Base-by-base conservation (phyloP, 1,140 invertebrate genomes). In the Atta texana region DNA sequence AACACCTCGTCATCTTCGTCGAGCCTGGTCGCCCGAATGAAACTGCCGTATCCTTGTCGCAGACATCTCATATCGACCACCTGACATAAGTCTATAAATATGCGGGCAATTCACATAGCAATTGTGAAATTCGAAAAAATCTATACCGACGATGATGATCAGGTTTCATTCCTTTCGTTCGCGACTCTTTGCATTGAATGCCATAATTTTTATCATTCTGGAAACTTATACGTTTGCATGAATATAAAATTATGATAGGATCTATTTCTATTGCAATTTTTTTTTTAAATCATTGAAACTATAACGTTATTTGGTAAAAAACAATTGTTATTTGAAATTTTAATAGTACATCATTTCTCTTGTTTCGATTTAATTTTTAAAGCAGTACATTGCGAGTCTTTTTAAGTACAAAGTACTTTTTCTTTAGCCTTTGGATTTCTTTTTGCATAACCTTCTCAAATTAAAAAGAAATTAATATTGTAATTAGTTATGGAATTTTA, bases 1-100 rank as follows among this genome's bases (percentile, higher is more conserved):
- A 59, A 74, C 87, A n/a, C 44, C 39, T 69, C 69, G 57, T 91
- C 88, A 89, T 93, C 91, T 66, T 68, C 68, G 86, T 69, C 88
- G 39, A 80, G 78, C 89, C 89, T 82, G 59, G 68, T 90, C 89
- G 88, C 88, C n/a, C 55, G 55, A 68, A 44, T 44, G 44, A 87
- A 87, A 55, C 81, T 88, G 87, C 86, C 88, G 78, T 71, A 59
- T 89, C 71, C 77, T 85, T 80, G 34, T 72, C 53, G 14, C 74
- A 59, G 85, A 80, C 88, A 85, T 87, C 72, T 77, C 76, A 68
- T 91, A 80, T 86, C 85, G 89, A 39, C 44, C 72, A 86, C 39
- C 84, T 74, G 75, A 90, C 91, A 88, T 81, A 86, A 90, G 90
- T 85, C 90, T 92, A 89, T 92, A 91, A 92, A 91, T 88, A 89